phyloP scores from a whole-genome alignment of 1,140 invertebrate genomes.

The Drosophila ercepeae region DNA sequence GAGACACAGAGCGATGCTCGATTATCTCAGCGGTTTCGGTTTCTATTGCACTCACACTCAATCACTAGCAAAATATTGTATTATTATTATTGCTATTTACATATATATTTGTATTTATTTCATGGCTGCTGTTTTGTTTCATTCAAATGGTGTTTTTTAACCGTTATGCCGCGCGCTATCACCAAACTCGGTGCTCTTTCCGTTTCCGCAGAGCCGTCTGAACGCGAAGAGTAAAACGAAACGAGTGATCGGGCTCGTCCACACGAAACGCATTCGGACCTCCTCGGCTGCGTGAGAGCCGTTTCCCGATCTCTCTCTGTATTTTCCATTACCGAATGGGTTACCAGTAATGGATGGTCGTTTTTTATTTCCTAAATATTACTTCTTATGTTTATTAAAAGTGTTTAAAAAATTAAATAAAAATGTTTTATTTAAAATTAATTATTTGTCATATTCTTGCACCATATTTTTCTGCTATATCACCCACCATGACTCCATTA shows the following conservation, averaged over 20 bases:
- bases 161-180: conserved; percentile 1
- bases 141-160: not conserved
- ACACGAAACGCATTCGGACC: not conserved
- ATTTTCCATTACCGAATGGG: not conserved
- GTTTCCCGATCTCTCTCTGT: not conserved
- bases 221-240: not conserved
- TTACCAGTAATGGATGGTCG: not conserved
- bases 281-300: not conserved
- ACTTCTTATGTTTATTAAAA: too few species aligned
- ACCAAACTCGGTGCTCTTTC: not conserved
- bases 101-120: not conserved
- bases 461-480: too few species aligned
- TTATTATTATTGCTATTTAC: too few species aligned
- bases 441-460: too few species aligned
- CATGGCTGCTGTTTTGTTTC: not conserved
- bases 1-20: not conserved
- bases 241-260: not conserved
- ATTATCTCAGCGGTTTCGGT: not conserved
- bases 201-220: not conserved
- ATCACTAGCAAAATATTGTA: conserved; percentile 19
- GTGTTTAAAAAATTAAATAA: too few species aligned
- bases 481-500: not conserved
- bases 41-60: conserved; percentile 39
- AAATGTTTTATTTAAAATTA: too few species aligned
- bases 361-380: too few species aligned